Conservation (phyloP, 2,797 vertebrate genomes). For the Taeniopygia guttata region DNA sequence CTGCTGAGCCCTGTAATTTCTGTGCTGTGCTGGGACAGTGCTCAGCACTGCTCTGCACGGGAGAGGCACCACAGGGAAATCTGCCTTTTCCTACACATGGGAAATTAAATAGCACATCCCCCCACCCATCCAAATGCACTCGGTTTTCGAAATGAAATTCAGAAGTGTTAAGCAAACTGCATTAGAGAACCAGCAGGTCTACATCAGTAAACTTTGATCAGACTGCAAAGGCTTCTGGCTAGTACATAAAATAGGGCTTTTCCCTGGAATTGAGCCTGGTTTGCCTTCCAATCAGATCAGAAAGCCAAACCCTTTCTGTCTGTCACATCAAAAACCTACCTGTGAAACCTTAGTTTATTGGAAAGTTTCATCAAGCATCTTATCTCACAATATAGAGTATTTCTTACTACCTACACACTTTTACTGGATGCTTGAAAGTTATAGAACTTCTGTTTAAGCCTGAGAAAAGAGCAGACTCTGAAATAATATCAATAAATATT, state of each 20-base stretch:
- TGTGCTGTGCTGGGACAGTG: rapidly evolving
- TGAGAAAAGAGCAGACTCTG: not conserved
- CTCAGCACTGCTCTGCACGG: not conserved
- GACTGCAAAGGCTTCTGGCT: not conserved
- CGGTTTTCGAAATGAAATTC: not conserved
- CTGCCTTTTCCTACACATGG: not conserved
- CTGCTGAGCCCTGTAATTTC: not conserved
- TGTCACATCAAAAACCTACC: not conserved
- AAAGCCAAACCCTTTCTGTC: not conserved
- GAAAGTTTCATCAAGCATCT: not conserved
- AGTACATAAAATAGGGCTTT: not conserved
- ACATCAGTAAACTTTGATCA: not conserved
- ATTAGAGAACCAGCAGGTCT: not conserved
- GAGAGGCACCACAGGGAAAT: not conserved
- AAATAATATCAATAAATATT: not conserved
- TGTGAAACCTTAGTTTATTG: not conserved
- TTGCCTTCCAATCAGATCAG: not conserved
- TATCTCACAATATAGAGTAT: not conserved
- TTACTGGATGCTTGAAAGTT: not conserved
- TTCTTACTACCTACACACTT: not conserved
- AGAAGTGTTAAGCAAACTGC: not conserved
- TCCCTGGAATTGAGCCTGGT: not conserved
- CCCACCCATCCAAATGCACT: not conserved
- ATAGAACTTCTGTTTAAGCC: not conserved
- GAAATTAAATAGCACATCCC: not conserved